Evolutionary conservation across 2,113 vertebrate species (phyloP).

Genomic region (Motacilla alba): DNA sequence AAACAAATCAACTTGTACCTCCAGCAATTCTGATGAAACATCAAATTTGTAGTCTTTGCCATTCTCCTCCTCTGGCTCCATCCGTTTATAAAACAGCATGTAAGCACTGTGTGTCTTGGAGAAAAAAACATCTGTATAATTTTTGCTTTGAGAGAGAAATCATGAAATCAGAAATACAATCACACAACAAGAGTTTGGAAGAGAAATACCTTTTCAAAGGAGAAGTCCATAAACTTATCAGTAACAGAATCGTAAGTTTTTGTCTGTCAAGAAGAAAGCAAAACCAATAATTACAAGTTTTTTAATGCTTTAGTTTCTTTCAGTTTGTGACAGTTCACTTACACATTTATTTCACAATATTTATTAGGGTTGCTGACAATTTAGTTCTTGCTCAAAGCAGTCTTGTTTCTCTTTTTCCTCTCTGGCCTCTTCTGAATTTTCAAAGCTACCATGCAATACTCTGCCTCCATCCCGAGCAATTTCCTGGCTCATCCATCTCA

Average conservation of each 20-base stretch:
- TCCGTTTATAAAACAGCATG: conserved; percentile 98
- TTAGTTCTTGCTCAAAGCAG: background rate
- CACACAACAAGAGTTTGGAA: background rate
- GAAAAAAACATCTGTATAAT: conserved; percentile 44
- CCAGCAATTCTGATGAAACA: conserved; percentile 94
- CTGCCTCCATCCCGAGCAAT: background rate
- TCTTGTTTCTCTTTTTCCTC: background rate
- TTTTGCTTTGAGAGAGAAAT: conserved; percentile 38
- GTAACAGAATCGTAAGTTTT: conserved; percentile 99
- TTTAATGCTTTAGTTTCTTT: background rate
- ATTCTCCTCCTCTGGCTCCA: conserved; percentile 95
- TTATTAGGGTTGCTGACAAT: background rate
- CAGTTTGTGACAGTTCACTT: background rate
- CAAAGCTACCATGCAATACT: background rate
- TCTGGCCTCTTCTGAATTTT: background rate
- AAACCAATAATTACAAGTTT: background rate
- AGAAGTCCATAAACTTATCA: conserved; percentile 99
- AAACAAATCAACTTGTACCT: conserved; percentile 80
- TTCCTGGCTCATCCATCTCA: background rate
- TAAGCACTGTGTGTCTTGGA: conserved; percentile 97
- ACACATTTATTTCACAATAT: background rate
- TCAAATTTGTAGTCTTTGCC: conserved; percentile 94
- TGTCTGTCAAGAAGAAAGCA: conserved; percentile 78
- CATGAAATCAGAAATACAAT: background rate
- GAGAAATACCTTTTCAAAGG: conserved; percentile 95